Percentiles rank a stretch among this genome's conserved stretches.
Evolutionary conservation across 1,140 invertebrate genomes (phyloP).

Genomic region (Streblospio benedicti): DNA sequence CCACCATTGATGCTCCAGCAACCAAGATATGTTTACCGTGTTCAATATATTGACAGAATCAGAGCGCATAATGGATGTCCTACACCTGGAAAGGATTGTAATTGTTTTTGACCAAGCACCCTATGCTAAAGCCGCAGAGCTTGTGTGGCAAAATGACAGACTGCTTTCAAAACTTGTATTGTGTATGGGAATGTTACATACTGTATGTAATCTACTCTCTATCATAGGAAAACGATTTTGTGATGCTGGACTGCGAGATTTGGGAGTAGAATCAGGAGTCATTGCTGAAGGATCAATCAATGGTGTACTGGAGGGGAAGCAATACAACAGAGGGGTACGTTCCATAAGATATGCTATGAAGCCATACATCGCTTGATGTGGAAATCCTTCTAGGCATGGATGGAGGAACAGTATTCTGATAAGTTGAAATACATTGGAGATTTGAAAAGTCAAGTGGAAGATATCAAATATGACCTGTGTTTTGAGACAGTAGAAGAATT

Average conservation of each 20-base stretch:
- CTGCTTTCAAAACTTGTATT: constrained; percentile 10
- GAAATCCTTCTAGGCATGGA: too few species aligned
- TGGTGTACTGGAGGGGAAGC: constrained; percentile 15
- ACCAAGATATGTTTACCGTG: constrained; percentile 17
- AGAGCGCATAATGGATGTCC: neutral
- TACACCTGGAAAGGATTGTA: neutral
- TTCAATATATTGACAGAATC: constrained; percentile 7
- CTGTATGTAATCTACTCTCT: too few species aligned
- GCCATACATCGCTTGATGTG: neutral
- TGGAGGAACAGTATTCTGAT: too few species aligned
- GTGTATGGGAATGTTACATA: constrained; percentile 19
- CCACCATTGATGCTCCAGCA: constrained; percentile 13
- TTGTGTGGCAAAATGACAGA: neutral
- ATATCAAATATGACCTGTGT: too few species aligned
- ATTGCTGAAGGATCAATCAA: constrained; percentile 19
- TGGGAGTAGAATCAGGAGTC: constrained; percentile 18
- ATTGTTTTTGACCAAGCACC: constrained; percentile 13
- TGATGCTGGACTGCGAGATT: constrained; percentile 18
- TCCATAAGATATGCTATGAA: constrained; percentile 4
- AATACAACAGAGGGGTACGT: constrained; percentile 19
- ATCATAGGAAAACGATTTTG: constrained; percentile 19
- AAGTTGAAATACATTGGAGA: too few species aligned
- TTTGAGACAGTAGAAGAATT: too few species aligned
- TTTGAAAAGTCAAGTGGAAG: too few species aligned
- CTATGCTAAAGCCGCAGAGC: constrained; percentile 7